These are phyloP conservation scores for Caerostris extrusa DNA, from an alignment of 1,140 invertebrate species.

Conservation along the genomic window DNA sequence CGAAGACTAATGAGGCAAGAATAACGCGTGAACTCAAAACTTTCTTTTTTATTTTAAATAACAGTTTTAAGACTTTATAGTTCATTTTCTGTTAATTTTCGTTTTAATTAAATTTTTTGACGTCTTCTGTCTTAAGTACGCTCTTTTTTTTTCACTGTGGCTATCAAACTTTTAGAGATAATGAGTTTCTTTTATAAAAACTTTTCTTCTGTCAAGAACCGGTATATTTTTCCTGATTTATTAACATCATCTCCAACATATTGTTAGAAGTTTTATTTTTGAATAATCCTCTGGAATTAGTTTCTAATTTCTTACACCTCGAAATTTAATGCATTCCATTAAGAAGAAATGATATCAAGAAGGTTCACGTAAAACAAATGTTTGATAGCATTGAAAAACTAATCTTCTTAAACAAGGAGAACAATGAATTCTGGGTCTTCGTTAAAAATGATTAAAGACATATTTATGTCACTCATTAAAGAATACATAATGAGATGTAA, in stretches of 20 bases:
- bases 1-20: slow-evolving; percentile 12
- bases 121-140: slow-evolving; percentile 20
- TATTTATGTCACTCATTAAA: too few species aligned
- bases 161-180: slow-evolving; percentile 32
- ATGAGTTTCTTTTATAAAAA: slow-evolving; percentile 23
- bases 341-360: not conserved
- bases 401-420: too few species aligned
- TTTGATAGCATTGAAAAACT: too few species aligned
- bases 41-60: slow-evolving; percentile 11
- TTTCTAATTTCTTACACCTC: not conserved
- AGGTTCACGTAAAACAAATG: not conserved
- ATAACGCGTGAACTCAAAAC: not conserved
- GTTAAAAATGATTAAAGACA: too few species aligned
- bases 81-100: slow-evolving; percentile 47
- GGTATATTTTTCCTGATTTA: slow-evolving; percentile 2
- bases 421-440: too few species aligned
- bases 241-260: not conserved
- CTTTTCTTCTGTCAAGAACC: slow-evolving; percentile 4
- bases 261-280: slow-evolving; percentile 8
- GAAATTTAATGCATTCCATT: not conserved
- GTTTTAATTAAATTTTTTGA: slow-evolving; percentile 54
- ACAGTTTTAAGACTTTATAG: slow-evolving; percentile 24
- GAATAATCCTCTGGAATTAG: not conserved
- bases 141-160: not conserved
- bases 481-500: too few species aligned